Conservation (phyloP, 1,140 invertebrate species). For the Matsumurasca onukii region DNA sequence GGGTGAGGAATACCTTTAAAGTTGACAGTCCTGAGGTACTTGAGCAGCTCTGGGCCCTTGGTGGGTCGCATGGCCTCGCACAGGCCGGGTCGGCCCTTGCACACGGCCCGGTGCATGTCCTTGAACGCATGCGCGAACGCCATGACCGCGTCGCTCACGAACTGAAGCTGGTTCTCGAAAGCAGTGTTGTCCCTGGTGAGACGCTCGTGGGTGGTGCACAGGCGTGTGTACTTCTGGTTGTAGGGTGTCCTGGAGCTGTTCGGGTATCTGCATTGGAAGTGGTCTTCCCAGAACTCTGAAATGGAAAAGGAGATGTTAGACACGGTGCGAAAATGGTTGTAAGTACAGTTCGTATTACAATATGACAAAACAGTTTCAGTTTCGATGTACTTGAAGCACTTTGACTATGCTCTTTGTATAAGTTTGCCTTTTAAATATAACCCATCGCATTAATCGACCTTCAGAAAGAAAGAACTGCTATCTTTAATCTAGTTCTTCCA, state of each 20-base stretch:
- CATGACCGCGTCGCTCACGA: conserved; percentile 92
- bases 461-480: too few species aligned
- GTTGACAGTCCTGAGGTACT: conserved; percentile 78
- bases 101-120: conserved; percentile 82
- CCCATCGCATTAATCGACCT: too few species aligned
- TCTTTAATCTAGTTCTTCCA: too few species aligned
- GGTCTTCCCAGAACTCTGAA: conserved; percentile 92
- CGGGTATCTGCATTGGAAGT: conserved; percentile 82
- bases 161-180: conserved; percentile 89
- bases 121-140: conserved; percentile 83
- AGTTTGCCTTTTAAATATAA: too few species aligned
- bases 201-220: conserved; percentile 70
- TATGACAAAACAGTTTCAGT: neutral
- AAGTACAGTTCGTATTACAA: too few species aligned
- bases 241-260: conserved; percentile 77
- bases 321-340: too few species aligned
- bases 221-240: conserved; percentile 67
- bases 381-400: too few species aligned
- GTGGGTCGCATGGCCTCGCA: conserved; percentile 87
- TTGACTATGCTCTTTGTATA: too few species aligned
- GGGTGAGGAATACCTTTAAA: conserved; percentile 85
- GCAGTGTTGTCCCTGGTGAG: conserved; percentile 72
- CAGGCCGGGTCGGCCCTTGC: conserved; percentile 63
- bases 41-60: conserved; percentile 78
- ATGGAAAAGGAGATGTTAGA: too few species aligned